These are phyloP conservation scores for Scaptomyza flava DNA, from an alignment of 2,888 invertebrate genomes.

Conservation along the genomic window DNA sequence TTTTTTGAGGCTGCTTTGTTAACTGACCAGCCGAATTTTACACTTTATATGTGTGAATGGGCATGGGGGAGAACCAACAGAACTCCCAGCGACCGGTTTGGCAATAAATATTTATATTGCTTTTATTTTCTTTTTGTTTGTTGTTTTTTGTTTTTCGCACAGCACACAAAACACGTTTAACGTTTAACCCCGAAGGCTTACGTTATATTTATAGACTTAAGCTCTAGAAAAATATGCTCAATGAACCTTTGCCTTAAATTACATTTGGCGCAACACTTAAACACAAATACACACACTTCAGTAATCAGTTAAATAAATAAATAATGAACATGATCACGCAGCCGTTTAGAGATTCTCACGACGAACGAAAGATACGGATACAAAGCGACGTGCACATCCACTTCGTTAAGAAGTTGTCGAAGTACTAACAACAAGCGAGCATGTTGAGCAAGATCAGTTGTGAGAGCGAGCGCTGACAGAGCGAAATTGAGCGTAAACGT, in stretches of 20 bases:
- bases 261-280: constrained; percentile 54
- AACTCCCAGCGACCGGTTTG: constrained; percentile 53
- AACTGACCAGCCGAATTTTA: constrained; percentile 55
- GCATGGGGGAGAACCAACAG: constrained; percentile 16
- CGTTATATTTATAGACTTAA: constrained; percentile 66
- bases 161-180: constrained; percentile 50
- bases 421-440: constrained; percentile 41
- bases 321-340: constrained; percentile 43
- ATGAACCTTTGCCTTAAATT: constrained; percentile 69
- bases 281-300: constrained; percentile 52
- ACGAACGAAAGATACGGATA: constrained; percentile 14
- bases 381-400: constrained; percentile 29
- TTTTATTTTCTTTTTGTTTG: constrained; percentile 35
- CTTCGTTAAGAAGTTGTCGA: constrained; percentile 32
- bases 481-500: not conserved
- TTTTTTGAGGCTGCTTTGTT: constrained; percentile 25
- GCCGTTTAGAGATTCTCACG: constrained; percentile 45
- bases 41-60: constrained; percentile 9
- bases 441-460: constrained; percentile 67
- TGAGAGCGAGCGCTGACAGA: constrained; percentile 27
- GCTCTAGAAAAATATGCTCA: constrained; percentile 63
- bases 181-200: constrained; percentile 35
- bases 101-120: constrained; percentile 49
- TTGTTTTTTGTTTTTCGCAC: constrained; percentile 34
- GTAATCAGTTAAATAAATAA: constrained; percentile 73